Evolutionary conservation across 53 echinoderm and acorn worm genomes (phyloP).

Genomic region (Hippasteria phrygiana): DNA sequence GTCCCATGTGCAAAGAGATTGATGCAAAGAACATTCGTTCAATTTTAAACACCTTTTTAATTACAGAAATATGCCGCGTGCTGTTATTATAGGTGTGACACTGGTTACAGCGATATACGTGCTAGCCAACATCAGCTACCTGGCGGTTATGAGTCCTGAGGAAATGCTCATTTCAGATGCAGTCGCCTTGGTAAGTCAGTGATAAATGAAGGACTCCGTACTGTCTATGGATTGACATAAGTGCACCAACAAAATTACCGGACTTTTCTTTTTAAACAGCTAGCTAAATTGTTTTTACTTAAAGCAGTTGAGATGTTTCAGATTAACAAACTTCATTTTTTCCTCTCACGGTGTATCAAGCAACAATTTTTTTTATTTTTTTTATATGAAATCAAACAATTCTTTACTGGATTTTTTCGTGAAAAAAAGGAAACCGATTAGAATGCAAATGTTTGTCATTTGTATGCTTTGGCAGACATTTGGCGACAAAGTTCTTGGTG

Average conservation of each 20-base stretch:
- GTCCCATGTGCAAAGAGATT: too few species aligned
- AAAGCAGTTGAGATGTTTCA: too few species aligned
- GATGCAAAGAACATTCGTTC: too few species aligned
- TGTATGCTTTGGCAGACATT: background rate
- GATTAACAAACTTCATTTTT: too few species aligned
- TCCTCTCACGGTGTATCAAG: too few species aligned
- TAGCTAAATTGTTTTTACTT: too few species aligned
- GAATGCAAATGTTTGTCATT: background rate
- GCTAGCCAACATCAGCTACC: conserved; percentile 28
- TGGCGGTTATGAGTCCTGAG: conserved; percentile 27
- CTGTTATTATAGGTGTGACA: conserved; percentile 13
- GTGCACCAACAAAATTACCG: too few species aligned
- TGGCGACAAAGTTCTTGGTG: conserved; percentile 22
- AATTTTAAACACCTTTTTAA: background rate
- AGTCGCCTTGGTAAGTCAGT: conserved; percentile 23
- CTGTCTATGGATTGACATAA: background rate
- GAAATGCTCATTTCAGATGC: conserved; percentile 30
- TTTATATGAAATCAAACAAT: background rate
- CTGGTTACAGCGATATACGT: conserved; percentile 5
- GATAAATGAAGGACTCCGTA: background rate
- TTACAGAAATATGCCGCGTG: conserved; percentile 21
- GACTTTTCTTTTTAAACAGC: too few species aligned
- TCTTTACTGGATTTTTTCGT: too few species aligned
- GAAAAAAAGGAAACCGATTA: too few species aligned
- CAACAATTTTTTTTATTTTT: too few species aligned